These are phyloP conservation scores for Pangasius mekongensis DNA, from an alignment of 2,797 vertebrate species.

Conservation along the genomic window DNA sequence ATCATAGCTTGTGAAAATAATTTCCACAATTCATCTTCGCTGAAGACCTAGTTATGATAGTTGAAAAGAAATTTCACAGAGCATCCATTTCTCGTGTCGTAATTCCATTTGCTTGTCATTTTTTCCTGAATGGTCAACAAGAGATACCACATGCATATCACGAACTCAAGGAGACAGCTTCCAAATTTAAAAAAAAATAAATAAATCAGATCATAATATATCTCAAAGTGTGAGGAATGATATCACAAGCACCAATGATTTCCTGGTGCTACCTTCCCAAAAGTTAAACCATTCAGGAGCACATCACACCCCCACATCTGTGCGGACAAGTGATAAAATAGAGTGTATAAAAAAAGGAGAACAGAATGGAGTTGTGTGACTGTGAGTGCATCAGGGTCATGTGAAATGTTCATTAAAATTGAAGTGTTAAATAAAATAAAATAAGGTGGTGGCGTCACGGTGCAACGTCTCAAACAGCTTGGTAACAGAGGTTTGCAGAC, in stretches of 20 bases:
- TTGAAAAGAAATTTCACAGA: background rate
- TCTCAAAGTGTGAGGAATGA: background rate
- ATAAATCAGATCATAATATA: background rate
- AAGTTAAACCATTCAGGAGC: background rate
- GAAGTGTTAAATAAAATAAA: background rate
- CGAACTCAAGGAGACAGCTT: background rate
- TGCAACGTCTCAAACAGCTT: background rate
- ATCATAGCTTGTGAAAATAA: background rate
- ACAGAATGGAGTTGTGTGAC: background rate
- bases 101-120: background rate
- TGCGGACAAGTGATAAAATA: background rate
- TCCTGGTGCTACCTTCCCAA: background rate
- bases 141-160: background rate
- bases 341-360: too few relatives aligned
- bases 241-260: background rate
- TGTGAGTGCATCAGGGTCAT: background rate
- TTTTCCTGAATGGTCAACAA: background rate
- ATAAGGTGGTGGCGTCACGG: background rate
- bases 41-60: background rate
- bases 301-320: background rate
- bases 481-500: background rate
- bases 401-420: background rate
- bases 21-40: background rate
- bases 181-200: background rate
- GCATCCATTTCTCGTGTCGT: background rate